These are phyloP conservation scores for Takifugu ocellatus DNA, from an alignment of 2,797 vertebrate species.

Conservation along the genomic window DNA sequence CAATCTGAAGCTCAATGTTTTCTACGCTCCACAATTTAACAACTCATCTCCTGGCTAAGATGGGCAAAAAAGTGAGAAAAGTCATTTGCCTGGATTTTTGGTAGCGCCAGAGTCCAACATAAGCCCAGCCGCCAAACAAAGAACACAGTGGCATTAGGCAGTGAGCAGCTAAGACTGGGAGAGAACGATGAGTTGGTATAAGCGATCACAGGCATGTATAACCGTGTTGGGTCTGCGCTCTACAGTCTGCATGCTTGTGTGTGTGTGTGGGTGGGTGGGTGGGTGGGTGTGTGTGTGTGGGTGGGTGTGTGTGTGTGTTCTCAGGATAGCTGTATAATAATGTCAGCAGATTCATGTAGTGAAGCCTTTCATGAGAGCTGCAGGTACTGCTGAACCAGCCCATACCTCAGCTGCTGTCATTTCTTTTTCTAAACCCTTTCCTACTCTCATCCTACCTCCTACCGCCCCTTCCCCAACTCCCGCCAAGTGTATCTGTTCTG, in stretches of 20 bases:
- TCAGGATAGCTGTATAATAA: slow-evolving; percentile 54
- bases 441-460: slow-evolving; percentile 7
- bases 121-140: slow-evolving; percentile 53
- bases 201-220: slow-evolving; percentile 36
- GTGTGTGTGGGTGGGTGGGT: neutral
- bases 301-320: neutral
- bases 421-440: neutral
- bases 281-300: neutral
- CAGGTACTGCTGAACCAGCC: slow-evolving; percentile 65
- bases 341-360: slow-evolving; percentile 70
- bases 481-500: slow-evolving; percentile 15
- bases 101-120: slow-evolving; percentile 44
- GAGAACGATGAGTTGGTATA: slow-evolving; percentile 8
- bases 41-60: neutral
- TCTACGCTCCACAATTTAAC: too few relatives aligned
- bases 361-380: slow-evolving; percentile 59
- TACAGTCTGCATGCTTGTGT: slow-evolving; percentile 15
- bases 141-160: slow-evolving; percentile 39
- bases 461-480: slow-evolving; percentile 14
- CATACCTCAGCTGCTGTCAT: slow-evolving; percentile 10
- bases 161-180: slow-evolving; percentile 17
- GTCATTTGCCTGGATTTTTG: neutral
- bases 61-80: slow-evolving; percentile 1
- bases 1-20: too few relatives aligned
- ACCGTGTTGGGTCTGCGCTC: slow-evolving; percentile 22